A percentile compares a stretch with the other conserved stretches of the same genome.
Conservation (phyloP, 2,888 invertebrate genomes). For the Xanthostigma xanthostigma region DNA sequence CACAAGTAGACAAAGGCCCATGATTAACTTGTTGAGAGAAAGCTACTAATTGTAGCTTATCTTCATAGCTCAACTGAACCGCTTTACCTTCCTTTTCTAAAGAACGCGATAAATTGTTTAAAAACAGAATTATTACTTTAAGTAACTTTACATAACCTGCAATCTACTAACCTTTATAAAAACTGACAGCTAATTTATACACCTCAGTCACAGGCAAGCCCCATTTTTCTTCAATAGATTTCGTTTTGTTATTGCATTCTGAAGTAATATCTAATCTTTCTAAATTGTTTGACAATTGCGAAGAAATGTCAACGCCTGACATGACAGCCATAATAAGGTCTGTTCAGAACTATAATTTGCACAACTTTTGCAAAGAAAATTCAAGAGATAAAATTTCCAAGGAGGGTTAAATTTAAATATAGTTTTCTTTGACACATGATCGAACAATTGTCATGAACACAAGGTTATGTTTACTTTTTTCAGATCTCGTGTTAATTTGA, state of each 20-base stretch:
- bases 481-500: too few species aligned
- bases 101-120: slow-evolving; percentile 16
- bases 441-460: too few species aligned
- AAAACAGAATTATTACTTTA: neutral
- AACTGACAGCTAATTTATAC: slow-evolving; percentile 75
- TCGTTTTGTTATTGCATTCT: neutral
- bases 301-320: slow-evolving; percentile 5
- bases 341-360: too few species aligned
- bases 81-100: slow-evolving; percentile 97
- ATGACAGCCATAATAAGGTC: slow-evolving; percentile 1
- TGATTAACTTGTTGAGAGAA: slow-evolving; percentile 82
- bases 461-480: too few species aligned
- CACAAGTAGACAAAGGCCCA: slow-evolving; percentile 60
- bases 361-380: too few species aligned
- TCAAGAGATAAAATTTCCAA: too few species aligned
- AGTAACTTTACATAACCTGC: neutral
- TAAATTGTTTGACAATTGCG: slow-evolving; percentile 1
- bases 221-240: slow-evolving; percentile 33
- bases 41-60: slow-evolving; percentile 80
- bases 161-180: slow-evolving; percentile 71
- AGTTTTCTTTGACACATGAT: too few species aligned
- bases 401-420: too few species aligned
- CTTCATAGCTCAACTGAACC: slow-evolving; percentile 83
- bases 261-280: neutral
- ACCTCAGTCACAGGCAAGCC: slow-evolving; percentile 61